phyloP scores from a whole-genome alignment of 2,797 vertebrate species.

The Sebastes elongatus region DNA sequence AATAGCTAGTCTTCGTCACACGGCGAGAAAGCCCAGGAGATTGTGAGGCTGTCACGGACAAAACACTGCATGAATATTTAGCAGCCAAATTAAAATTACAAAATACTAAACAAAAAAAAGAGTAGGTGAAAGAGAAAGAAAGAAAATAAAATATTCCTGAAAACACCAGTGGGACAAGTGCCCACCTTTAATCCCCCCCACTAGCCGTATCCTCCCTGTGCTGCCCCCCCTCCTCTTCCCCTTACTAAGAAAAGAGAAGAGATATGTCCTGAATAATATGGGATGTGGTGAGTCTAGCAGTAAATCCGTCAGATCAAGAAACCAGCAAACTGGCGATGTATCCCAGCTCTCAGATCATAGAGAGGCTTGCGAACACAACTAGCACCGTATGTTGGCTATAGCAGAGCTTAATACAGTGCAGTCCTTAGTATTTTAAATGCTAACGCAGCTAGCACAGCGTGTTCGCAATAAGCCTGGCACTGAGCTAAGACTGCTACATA shows the following conservation, averaged over 20 bases:
- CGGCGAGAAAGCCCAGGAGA: conserved; percentile 74
- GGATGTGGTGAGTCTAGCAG: conserved; percentile 55
- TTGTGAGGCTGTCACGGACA: conserved; percentile 79
- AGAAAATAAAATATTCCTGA: conserved; percentile 72
- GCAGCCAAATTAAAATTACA: conserved; percentile 81
- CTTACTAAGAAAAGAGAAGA: conserved; percentile 50
- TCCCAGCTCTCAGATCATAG: conserved; percentile 53
- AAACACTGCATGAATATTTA: conserved; percentile 85
- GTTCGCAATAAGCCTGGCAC: background rate
- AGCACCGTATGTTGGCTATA: conserved; percentile 8
- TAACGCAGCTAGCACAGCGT: background rate
- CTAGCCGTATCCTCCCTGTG: conserved; percentile 45
- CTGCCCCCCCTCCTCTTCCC: conserved; percentile 23
- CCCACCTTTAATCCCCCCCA: conserved; percentile 64
- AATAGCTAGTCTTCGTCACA: conserved; percentile 72
- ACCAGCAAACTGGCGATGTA: conserved; percentile 35
- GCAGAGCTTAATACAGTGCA: background rate
- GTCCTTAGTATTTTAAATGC: conserved; percentile 4
- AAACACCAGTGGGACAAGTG: conserved; percentile 76
- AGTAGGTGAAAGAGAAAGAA: conserved; percentile 64
- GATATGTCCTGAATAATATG: conserved; percentile 65
- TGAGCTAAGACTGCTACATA: background rate
- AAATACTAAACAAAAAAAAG: conserved; percentile 78
- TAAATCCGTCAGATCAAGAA: conserved; percentile 67
- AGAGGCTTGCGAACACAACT: conserved; percentile 23